Evolutionary conservation across 2,113 vertebrate species (phyloP).

Genomic region (Chelonoidis abingdonii): DNA sequence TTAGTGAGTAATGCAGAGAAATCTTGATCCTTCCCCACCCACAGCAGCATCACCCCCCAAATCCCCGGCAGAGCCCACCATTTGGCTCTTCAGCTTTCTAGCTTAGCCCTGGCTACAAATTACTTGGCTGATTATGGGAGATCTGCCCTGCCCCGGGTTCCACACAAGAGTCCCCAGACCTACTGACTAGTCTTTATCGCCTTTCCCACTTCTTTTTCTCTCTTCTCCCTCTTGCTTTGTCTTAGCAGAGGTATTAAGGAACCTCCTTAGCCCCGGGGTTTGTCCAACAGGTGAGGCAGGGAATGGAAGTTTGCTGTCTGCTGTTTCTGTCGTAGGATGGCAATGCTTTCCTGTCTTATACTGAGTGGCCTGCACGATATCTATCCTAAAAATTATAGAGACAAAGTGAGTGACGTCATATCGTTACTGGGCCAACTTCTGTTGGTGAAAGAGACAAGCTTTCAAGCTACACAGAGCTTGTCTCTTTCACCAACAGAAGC

Average conservation of each 20-base stretch:
- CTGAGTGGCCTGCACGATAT: not conserved
- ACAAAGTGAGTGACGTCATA: not conserved
- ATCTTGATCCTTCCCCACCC: not conserved
- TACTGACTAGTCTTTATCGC: no score
- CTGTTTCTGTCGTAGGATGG: not conserved
- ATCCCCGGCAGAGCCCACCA: not conserved
- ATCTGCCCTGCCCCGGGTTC: not conserved
- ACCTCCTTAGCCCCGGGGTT: not conserved
- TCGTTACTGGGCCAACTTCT: not conserved
- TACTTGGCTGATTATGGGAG: not conserved
- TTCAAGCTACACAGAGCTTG: not conserved
- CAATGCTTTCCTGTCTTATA: not conserved
- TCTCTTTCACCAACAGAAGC: not conserved
- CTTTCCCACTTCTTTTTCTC: not conserved
- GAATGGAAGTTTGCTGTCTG: not conserved
- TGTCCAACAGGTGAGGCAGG: not conserved
- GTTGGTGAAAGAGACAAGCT: not conserved
- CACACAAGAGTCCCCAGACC: not conserved
- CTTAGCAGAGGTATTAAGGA: not conserved
- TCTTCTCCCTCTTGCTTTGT: not conserved
- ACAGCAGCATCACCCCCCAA: not conserved
- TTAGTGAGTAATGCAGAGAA: not conserved
- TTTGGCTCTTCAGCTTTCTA: not conserved
- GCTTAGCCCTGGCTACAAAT: constrained; percentile 11
- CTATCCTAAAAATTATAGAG: not conserved